Evolutionary conservation across 2,888 invertebrate species (phyloP).

Genomic region (Volucella inflata): DNA sequence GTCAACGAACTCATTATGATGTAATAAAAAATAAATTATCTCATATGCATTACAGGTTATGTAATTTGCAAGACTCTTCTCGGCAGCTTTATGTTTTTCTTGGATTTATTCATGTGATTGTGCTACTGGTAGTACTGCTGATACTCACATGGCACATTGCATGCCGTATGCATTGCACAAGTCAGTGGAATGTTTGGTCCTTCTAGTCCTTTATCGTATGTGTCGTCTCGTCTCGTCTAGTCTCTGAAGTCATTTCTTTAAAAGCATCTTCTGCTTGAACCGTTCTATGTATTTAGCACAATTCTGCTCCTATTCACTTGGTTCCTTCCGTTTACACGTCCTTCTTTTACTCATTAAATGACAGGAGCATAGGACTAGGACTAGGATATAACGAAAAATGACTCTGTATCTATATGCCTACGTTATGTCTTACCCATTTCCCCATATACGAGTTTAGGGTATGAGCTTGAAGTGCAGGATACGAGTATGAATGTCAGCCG

Average conservation of each 20-base stretch:
- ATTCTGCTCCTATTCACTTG: conserved; percentile 45
- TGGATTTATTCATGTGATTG: conserved; percentile 56
- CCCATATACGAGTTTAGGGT: conserved; percentile 16
- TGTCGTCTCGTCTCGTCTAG: not conserved
- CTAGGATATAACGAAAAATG: not conserved
- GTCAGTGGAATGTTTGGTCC: not conserved
- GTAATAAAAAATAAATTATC: conserved; percentile 33
- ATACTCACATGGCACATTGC: conserved; percentile 14
- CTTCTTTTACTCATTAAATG: conserved; percentile 45
- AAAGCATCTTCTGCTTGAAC: conserved; percentile 60
- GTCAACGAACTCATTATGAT: conserved; percentile 34
- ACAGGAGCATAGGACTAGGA: conserved; percentile 6
- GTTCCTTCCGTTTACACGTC: conserved; percentile 14
- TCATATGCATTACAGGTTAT: conserved; percentile 36
- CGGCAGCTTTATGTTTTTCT: not conserved
- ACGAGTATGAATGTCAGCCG: conserved; percentile 31
- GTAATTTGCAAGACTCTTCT: conserved; percentile 24
- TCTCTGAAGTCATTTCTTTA: conserved; percentile 61
- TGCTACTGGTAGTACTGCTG: conserved; percentile 8
- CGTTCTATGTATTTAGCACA: conserved; percentile 58
- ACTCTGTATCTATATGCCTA: conserved; percentile 9
- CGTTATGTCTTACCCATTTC: conserved; percentile 61
- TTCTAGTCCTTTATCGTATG: conserved; percentile 17
- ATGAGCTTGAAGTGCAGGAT: conserved; percentile 7
- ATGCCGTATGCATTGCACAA: conserved; percentile 5